phyloP scores from a whole-genome alignment of 1,140 invertebrate species.

The Ridgeia piscesae region DNA sequence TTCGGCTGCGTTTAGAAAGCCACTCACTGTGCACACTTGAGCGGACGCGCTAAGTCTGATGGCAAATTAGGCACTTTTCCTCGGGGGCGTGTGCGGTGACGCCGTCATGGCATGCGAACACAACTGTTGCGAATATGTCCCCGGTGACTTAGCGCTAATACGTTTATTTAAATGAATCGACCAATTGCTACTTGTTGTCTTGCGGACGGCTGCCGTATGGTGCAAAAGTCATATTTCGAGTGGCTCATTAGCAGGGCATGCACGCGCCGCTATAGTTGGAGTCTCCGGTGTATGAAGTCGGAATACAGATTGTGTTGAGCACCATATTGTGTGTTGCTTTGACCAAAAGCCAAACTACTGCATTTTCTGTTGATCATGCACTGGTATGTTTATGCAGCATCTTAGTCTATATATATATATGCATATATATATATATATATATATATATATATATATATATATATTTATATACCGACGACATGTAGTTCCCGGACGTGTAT shows the following conservation, averaged over 20 bases:
- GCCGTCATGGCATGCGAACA: neutral
- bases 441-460: too few relatives aligned
- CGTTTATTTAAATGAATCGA: slow-evolving; percentile 1
- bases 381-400: too few relatives aligned
- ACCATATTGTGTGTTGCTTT: too few relatives aligned
- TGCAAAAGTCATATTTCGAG: neutral
- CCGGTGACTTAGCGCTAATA: neutral
- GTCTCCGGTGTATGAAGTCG: too few relatives aligned
- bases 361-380: too few relatives aligned
- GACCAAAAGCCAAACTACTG: too few relatives aligned
- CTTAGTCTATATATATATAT: too few relatives aligned
- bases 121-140: neutral
- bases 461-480: too few relatives aligned
- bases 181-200: neutral
- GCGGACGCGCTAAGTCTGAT: neutral
- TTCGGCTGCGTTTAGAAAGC: neutral
- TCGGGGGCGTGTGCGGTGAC: neutral
- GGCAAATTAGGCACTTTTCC: neutral
- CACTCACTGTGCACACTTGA: neutral
- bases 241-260: neutral
- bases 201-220: neutral
- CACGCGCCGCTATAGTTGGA: too few relatives aligned
- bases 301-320: too few relatives aligned
- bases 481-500: too few relatives aligned
- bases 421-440: too few relatives aligned